phyloP scores from a whole-genome alignment of 2,888 invertebrate species.

The Panopea generosa region DNA sequence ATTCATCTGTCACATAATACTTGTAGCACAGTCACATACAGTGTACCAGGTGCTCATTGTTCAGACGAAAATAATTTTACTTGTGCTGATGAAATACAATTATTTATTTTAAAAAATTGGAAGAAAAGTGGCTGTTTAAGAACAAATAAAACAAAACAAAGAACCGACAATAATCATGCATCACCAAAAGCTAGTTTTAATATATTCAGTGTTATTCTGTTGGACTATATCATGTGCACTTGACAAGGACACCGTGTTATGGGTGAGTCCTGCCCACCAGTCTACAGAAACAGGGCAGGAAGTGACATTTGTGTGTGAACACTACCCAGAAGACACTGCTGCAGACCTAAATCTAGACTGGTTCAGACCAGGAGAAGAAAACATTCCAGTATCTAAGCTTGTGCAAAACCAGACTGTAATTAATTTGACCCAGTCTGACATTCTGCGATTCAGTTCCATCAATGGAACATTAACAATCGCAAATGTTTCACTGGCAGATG shows the following conservation, averaged over 20 bases:
- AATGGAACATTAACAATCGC: constrained; percentile 75
- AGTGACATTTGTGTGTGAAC: constrained; percentile 30
- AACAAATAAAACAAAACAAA: too few species aligned
- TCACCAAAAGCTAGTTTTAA: too few species aligned
- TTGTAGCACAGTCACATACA: too few species aligned
- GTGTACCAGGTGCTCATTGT: too few species aligned
- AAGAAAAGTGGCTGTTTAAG: too few species aligned
- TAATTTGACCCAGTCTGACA: constrained; percentile 19
- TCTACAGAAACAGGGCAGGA: constrained; percentile 38
- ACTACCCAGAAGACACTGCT: constrained; percentile 39
- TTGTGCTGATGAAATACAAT: too few species aligned
- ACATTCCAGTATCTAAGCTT: constrained; percentile 40
- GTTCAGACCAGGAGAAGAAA: constrained; percentile 27
- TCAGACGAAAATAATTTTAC: too few species aligned
- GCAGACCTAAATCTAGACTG: constrained; percentile 38
- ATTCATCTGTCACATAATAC: too few species aligned
- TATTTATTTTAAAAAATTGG: too few species aligned
- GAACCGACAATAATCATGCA: too few species aligned
- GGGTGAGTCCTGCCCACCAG: constrained; percentile 20
- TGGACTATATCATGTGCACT: too few species aligned
- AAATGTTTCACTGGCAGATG: constrained; percentile 73
- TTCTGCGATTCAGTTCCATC: constrained; percentile 36
- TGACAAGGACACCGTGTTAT: constrained; percentile 17
- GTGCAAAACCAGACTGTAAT: constrained; percentile 46
- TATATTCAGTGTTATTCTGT: too few species aligned